Evolutionary conservation across 2,113 vertebrate species (phyloP).

Genomic region (Oncorhynchus clarkii): DNA sequence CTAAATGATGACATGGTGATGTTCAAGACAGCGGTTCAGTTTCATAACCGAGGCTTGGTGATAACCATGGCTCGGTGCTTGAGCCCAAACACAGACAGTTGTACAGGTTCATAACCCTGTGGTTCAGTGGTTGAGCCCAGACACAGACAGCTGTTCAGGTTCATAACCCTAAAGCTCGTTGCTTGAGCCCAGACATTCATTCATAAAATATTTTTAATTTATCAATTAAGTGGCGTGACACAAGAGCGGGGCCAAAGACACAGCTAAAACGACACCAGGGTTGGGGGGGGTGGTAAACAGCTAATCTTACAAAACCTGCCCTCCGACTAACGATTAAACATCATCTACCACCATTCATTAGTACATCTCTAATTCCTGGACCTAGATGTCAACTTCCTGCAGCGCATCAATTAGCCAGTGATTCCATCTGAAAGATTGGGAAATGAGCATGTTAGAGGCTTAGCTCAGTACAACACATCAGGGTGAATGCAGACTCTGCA

Average conservation of each 20-base stretch:
- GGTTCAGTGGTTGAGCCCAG: neutral
- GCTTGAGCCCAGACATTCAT: neutral
- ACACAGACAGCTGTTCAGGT: neutral
- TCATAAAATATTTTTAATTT: neutral
- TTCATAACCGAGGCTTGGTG: too few species aligned
- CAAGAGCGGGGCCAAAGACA: constrained; percentile 18
- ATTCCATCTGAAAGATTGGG: constrained; percentile 17
- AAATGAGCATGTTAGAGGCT: constrained; percentile 31
- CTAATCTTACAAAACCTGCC: constrained; percentile 35
- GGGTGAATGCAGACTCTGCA: neutral
- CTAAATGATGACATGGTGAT: too few species aligned
- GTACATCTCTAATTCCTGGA: constrained; percentile 29
- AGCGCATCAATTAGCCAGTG: constrained; percentile 42
- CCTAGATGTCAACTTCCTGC: constrained; percentile 28
- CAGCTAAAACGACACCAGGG: neutral
- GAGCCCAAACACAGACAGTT: neutral
- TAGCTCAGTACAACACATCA: constrained; percentile 20
- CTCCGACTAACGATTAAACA: constrained; percentile 41
- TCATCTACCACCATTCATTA: constrained; percentile 43
- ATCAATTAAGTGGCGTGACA: constrained; percentile 56
- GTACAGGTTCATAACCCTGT: neutral
- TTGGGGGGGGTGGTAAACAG: constrained; percentile 31
- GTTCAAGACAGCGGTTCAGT: too few species aligned
- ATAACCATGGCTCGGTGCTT: too few species aligned
- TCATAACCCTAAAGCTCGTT: neutral